Base-by-base conservation (phyloP, 2,888 invertebrate species). In the Patella pellucida region DNA sequence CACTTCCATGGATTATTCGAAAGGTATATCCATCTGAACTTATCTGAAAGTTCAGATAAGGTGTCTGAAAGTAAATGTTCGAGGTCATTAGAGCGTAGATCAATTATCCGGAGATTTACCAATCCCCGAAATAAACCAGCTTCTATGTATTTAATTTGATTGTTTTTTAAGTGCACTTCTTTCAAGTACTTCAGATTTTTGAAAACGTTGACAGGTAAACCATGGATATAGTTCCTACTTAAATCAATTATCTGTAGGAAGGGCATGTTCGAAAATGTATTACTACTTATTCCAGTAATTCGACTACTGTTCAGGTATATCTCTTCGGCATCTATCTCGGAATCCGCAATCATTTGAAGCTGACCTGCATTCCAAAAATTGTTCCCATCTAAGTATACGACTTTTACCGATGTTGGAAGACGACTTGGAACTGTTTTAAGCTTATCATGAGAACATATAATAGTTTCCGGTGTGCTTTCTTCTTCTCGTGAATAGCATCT, bases 261-360 rank as follows among this genome's bases (percentile, higher is more conserved):
- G 16, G 68, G 70, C 31, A 75, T 69, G 41, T 31, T 31, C 9
- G 12, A 15, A 15, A 78, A 78, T 19, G 50, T 52, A 15, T 3
- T 15, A 5, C 23, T 41, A 2, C 41, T 19, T 14, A 78, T 4
- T 23, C 12, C 56, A 1, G 31, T 52, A 27, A 78, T 41, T 7
- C 68, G 50, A 71, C 78, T 78, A 68, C 50, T 31, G 62, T 78
- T 78, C 3, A 78, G 62, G n/a, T 78, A 78, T 31, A 78, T 73
- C 16, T 75, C 78, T 23, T 70, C 54, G 15, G 54, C 50, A 4
- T 15, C 54, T 23, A 73, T 27, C 11, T n/a, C 12, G 11, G 19
- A 11, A 23, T n/a, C 69, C 0, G 23, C 31, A n/a, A 31, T 23
- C 16, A 27, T 31, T 41, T 12, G n/a, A 27, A 27, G n/a, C 5